phyloP scores from a whole-genome alignment of 2,888 invertebrate genomes.

The Zhengitettix transpicula region DNA sequence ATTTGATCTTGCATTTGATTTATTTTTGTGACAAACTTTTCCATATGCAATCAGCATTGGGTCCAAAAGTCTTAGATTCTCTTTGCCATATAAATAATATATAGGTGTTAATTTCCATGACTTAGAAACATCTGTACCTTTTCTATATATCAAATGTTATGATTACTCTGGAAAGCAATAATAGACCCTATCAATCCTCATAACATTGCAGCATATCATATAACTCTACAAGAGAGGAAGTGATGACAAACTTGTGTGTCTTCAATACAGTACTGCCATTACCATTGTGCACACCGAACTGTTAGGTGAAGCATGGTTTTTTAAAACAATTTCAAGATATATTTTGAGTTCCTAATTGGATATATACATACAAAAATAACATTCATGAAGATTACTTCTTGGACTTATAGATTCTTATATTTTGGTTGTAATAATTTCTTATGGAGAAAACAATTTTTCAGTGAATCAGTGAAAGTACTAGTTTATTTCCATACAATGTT shows the following conservation, averaged over 20 bases:
- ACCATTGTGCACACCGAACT: conserved; percentile 4
- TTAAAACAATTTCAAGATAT: conserved; percentile 2
- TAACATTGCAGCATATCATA: conserved; percentile 13
- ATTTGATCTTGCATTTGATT: conserved; percentile 5
- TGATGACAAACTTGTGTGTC: conserved; percentile 8
- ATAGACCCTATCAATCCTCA: conserved; percentile 6
- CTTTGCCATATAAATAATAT: not conserved
- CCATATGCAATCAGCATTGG: conserved; percentile 12
- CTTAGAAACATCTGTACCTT: not conserved
- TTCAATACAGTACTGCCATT: conserved; percentile 12
- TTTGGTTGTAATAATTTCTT: no score
- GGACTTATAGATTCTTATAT: no score
- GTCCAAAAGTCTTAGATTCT: conserved; percentile 7
- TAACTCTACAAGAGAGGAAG: conserved; percentile 2
- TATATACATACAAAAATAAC: not conserved
- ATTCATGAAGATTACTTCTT: no score
- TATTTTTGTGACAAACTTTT: conserved; percentile 5
- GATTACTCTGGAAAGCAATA: conserved; percentile 8
- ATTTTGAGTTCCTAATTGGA: conserved; percentile 9
- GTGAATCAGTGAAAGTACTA: no score
- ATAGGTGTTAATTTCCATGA: conserved; percentile 2
- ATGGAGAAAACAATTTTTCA: no score
- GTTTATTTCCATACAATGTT: not conserved
- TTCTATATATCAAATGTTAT: not conserved
- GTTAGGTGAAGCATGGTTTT: no score